Percentiles rank a stretch among this genome's conserved stretches.
phyloP scores from a whole-genome alignment of 2,113 vertebrate species.

The Stercorarius parasiticus region DNA sequence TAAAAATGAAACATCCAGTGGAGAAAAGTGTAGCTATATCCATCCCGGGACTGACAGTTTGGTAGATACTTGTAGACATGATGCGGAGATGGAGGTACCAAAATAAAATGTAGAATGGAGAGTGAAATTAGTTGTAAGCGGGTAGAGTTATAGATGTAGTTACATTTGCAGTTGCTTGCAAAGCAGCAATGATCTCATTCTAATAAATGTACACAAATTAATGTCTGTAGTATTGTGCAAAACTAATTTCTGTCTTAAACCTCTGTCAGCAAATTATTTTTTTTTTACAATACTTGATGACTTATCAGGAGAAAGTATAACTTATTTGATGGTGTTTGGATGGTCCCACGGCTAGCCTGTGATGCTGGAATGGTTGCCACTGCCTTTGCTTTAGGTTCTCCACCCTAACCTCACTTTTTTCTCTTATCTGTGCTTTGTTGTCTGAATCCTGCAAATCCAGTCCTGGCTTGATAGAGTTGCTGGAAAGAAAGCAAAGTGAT shows the following conservation, averaged over 20 bases:
- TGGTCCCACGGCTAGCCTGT: not conserved
- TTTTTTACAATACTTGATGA: not conserved
- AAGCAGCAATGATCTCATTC: not conserved
- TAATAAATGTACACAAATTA: not conserved
- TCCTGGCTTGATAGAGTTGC: not conserved
- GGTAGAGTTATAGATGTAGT: not conserved
- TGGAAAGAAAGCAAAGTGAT: not conserved
- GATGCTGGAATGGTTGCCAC: not conserved
- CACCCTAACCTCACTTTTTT: not conserved
- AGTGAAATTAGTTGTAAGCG: not conserved
- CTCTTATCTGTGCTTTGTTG: not conserved
- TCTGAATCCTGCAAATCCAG: not conserved
- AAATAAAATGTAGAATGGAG: conserved; percentile 21
- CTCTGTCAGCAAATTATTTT: not conserved
- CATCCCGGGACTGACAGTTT: not conserved
- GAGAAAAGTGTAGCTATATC: not conserved
- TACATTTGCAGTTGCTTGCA: not conserved
- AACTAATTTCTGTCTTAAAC: not conserved
- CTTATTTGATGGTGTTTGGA: not conserved
- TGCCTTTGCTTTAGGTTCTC: not conserved
- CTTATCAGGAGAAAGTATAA: not conserved
- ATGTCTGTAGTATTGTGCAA: not conserved
- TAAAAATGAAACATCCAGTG: not conserved
- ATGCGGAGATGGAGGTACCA: not conserved
- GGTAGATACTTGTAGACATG: not conserved